Evolutionary conservation across 2,888 invertebrate genomes (phyloP).

Genomic region (Strigamia transsilvanica): DNA sequence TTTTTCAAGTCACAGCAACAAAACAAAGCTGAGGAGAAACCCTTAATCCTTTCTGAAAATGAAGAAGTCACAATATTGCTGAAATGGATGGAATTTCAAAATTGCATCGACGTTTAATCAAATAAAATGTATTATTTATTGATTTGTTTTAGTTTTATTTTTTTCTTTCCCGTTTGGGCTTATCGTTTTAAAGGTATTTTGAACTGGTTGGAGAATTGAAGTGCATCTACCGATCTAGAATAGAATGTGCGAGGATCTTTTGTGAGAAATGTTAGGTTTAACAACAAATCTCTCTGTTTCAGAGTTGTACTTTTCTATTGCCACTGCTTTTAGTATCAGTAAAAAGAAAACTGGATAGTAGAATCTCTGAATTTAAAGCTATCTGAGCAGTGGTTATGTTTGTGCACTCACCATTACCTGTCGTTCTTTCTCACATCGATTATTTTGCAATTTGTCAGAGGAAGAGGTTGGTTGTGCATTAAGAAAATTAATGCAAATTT

Average conservation of each 20-base stretch:
- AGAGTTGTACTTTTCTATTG: slow-evolving; percentile 3
- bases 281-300: slow-evolving; percentile 42
- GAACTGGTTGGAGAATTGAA: not conserved
- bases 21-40: no score
- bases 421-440: not conserved
- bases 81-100: not conserved
- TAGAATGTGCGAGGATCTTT: not conserved
- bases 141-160: not conserved
- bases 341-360: not conserved
- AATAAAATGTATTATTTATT: no score
- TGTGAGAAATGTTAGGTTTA: not conserved
- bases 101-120: not conserved
- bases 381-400: not conserved
- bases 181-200: not conserved
- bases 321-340: slow-evolving; percentile 28
- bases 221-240: not conserved
- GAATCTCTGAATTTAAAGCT: slow-evolving; percentile 6
- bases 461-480: slow-evolving; percentile 7
- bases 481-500: slow-evolving; percentile 26
- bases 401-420: slow-evolving; percentile 18
- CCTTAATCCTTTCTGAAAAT: no score
- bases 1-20: no score
- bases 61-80: not conserved
- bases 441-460: slow-evolving; percentile 11
- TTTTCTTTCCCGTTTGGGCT: not conserved